Conservation (phyloP, 2,797 vertebrate species). For the Crocidura indochinensis region DNA sequence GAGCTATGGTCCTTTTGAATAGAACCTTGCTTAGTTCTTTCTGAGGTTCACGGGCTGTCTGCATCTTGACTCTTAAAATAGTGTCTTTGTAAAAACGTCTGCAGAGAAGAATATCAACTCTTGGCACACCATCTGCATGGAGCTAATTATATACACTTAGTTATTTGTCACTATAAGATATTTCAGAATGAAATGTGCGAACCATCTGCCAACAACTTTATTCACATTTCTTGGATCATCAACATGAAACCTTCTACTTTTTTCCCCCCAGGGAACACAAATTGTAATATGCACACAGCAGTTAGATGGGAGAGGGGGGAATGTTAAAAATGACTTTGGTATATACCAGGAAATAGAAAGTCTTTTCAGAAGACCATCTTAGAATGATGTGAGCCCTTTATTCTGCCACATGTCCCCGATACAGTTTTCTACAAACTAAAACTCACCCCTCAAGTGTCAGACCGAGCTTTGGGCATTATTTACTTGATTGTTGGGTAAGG, state of each 20-base stretch:
- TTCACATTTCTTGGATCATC: constrained; percentile 87
- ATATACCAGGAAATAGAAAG: constrained; percentile 62
- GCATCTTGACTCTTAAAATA: constrained; percentile 84
- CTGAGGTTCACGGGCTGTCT: constrained; percentile 10
- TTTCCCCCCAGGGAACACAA: constrained; percentile 66
- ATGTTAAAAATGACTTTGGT: constrained; percentile 75
- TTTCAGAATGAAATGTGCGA: constrained; percentile 89
- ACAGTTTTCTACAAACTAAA: constrained; percentile 67
- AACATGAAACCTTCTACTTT: constrained; percentile 76
- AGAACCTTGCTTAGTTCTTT: background rate
- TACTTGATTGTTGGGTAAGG: constrained; percentile 69
- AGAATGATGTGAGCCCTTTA: constrained; percentile 78
- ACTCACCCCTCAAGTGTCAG: constrained; percentile 52
- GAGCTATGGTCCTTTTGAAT: background rate
- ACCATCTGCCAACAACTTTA: constrained; percentile 89
- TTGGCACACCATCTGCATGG: constrained; percentile 87
- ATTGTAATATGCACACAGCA: constrained; percentile 75
- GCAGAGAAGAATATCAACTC: constrained; percentile 83
- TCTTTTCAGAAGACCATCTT: constrained; percentile 66
- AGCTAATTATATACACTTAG: constrained; percentile 89
- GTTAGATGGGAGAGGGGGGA: constrained; percentile 65
- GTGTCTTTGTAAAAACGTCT: constrained; percentile 77
- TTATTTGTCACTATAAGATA: constrained; percentile 90
- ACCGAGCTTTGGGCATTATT: constrained; percentile 64
- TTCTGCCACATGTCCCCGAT: constrained; percentile 68